Base-by-base conservation (phyloP, 2,888 invertebrate species). In the Napeogenes inachia region DNA sequence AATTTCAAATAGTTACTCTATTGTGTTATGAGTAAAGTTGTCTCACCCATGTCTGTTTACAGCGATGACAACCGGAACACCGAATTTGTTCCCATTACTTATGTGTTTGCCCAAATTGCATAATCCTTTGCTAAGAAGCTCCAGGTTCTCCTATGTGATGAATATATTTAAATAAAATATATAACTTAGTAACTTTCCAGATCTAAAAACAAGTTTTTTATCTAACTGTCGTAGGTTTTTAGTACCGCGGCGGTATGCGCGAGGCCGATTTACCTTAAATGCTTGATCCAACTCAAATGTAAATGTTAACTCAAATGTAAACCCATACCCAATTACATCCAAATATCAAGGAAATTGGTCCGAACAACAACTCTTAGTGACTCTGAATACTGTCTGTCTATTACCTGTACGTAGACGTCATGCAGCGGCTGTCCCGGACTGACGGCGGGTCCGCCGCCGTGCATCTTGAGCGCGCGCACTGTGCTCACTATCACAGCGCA, bases 381-480 rank as follows among this genome's bases (percentile, higher is more conserved):
- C 21, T 21, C 21, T 21, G 21, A 21, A 21, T 21, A 3, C 8
- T 47, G n/a, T 13, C 4, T 13, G 6, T n/a, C 8, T 13, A 45
- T 6, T 57, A 87, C 89, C 84, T 86, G 77, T 0, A 93, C 89
- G 77, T 99, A 99, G 73, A 95, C 97, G 53, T 94, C 92, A 67
- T 96, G 94, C 1, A 99, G 91, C 0, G 97, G 95, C n/a, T 93
- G 85, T 2, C 98, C 98, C 2, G 97, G 94, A 0, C 94, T 92
- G 10, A 99, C 98, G 0, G 95, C 79, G 0, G 98, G 98, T 0
- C 99, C 99, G 56, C 99, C 99, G 38, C 99, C 99, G 85, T 99
- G 99, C 98, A 99, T 98, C 91, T 99, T 99, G 60, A 99, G 92
- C 21, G 99, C 99, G 67, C 99, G 92, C 30, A 99, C 93, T 0